These are phyloP conservation scores for Coenonympha arcania DNA, from an alignment of 2,888 invertebrate genomes.

Conservation along the genomic window DNA sequence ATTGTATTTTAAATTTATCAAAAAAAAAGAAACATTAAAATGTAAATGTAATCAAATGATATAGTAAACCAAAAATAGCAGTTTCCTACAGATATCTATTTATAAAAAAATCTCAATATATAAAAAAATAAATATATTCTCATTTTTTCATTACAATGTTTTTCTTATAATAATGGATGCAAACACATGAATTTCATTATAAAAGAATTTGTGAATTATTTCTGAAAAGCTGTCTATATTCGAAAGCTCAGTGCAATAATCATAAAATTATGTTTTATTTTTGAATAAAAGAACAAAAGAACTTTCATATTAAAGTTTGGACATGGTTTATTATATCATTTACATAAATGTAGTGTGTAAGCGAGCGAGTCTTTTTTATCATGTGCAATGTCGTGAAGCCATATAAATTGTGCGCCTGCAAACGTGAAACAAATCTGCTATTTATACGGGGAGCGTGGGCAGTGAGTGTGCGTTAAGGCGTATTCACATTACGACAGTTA, in stretches of 20 bases:
- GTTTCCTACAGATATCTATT: too few species aligned
- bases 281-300: too few species aligned
- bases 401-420: background rate
- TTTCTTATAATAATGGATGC: too few species aligned
- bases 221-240: too few species aligned
- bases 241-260: too few species aligned
- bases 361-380: background rate
- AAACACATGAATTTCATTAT: too few species aligned
- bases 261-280: too few species aligned
- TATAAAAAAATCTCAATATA: too few species aligned
- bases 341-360: background rate
- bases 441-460: background rate
- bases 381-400: background rate
- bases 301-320: background rate
- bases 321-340: background rate
- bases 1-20: too few species aligned
- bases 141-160: too few species aligned
- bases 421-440: background rate
- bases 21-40: background rate
- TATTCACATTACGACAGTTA: background rate
- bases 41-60: background rate
- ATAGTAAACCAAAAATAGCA: background rate
- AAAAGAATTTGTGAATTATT: too few species aligned
- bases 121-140: too few species aligned
- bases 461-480: slow-evolving; percentile 1